Percentiles rank a stretch among this genome's conserved stretches.
Conservation (phyloP, 53 echinoderm and acorn worm species). For the Holothuria scabra region DNA sequence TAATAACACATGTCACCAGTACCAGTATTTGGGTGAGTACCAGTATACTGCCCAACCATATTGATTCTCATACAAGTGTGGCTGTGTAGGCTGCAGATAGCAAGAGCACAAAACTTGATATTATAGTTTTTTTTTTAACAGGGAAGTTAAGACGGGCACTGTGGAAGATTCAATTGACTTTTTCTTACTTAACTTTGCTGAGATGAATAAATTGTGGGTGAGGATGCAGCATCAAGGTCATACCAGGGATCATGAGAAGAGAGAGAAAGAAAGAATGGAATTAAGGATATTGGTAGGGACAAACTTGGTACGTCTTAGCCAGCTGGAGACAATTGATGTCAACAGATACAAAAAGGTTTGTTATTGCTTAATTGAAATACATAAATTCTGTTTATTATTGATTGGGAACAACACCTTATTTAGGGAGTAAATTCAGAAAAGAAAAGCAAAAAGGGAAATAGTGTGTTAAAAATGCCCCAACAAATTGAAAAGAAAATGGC, state of each 20-base stretch:
- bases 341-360: conserved; percentile 88
- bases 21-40: no score
- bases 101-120: no score
- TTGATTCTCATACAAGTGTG: no score
- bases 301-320: conserved; percentile 94
- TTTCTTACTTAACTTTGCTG: conserved; percentile 98
- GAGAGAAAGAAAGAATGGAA: conserved; percentile 96
- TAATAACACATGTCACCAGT: no score
- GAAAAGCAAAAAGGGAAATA: no score
- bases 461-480: no score
- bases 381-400: no score
- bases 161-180: conserved; percentile 95
- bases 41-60: no score
- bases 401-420: no score
- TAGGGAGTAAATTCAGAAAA: no score
- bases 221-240: conserved; percentile 98
- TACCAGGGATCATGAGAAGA: conserved; percentile 87
- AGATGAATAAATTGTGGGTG: conserved; percentile 99
- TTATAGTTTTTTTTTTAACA: conserved; percentile 16
- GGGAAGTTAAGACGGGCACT: conserved; percentile 74
- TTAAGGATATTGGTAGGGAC: conserved; percentile 95
- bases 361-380: neutral
- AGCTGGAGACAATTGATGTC: conserved; percentile 90
- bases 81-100: no score
- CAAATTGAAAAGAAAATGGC: no score